Conservation (phyloP, 1,140 invertebrate species). For the Campoletis sonorensis region DNA sequence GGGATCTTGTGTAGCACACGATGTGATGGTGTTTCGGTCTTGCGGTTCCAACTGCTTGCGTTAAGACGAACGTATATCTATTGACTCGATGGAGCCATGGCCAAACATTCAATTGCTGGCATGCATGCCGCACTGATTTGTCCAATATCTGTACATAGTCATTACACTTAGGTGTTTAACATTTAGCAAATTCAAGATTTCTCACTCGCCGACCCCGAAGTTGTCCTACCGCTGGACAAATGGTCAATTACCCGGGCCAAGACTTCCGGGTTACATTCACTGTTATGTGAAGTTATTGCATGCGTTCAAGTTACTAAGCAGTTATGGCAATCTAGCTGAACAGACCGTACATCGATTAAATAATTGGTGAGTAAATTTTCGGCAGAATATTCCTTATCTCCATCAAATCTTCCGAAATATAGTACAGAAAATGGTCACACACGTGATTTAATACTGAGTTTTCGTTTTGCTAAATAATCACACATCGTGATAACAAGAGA, state of each 20-base stretch:
- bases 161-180: not conserved
- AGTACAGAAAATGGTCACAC: too few species aligned
- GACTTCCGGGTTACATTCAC: not conserved
- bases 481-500: too few species aligned
- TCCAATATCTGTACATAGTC: not conserved
- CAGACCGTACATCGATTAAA: too few species aligned
- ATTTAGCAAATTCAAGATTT: not conserved
- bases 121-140: not conserved
- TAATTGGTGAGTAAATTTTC: too few species aligned
- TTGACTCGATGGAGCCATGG: not conserved
- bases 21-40: slow-evolving; percentile 9
- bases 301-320: not conserved
- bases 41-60: not conserved
- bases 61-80: not conserved
- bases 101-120: slow-evolving; percentile 20
- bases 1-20: not conserved
- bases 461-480: too few species aligned
- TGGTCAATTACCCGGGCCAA: not conserved
- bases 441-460: too few species aligned
- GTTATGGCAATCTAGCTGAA: not conserved
- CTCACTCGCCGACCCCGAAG: not conserved
- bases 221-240: not conserved
- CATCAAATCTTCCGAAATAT: too few species aligned
- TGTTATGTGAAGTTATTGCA: not conserved
- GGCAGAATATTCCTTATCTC: too few species aligned